A percentile compares a stretch with the other conserved stretches of the same genome.
phyloP scores from a whole-genome alignment of 2,797 vertebrate genomes.

The Martes flavigula region DNA sequence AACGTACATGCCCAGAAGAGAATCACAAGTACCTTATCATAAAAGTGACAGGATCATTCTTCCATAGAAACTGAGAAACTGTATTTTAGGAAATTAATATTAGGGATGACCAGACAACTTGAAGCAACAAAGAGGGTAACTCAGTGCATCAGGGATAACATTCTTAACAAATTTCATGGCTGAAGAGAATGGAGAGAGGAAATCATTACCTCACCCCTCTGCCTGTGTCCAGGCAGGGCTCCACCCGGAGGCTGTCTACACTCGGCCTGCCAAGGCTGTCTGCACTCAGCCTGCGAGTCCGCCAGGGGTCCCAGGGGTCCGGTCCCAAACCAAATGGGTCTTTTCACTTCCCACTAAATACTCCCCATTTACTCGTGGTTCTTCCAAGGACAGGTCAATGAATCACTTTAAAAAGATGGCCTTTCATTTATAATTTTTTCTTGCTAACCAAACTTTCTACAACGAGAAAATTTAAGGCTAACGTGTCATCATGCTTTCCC shows the following conservation, averaged over 20 bases:
- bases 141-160: background rate
- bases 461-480: conserved; percentile 61
- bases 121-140: background rate
- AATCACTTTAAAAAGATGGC: conserved; percentile 53
- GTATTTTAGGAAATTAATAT: background rate
- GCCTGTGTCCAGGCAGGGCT: background rate
- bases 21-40: background rate
- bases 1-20: background rate
- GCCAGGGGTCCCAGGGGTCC: background rate
- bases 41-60: background rate
- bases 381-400: background rate
- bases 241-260: background rate
- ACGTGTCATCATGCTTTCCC: conserved; percentile 61
- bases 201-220: background rate
- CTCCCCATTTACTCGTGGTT: background rate
- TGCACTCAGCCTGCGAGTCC: background rate
- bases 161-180: background rate
- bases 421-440: conserved; percentile 48
- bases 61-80: background rate
- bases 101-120: background rate
- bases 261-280: background rate
- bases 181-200: background rate
- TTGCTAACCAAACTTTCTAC: conserved; percentile 45
- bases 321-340: background rate
- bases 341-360: background rate